Conservation (phyloP, 1,140 invertebrate species). For the Drosophila navojoa region DNA sequence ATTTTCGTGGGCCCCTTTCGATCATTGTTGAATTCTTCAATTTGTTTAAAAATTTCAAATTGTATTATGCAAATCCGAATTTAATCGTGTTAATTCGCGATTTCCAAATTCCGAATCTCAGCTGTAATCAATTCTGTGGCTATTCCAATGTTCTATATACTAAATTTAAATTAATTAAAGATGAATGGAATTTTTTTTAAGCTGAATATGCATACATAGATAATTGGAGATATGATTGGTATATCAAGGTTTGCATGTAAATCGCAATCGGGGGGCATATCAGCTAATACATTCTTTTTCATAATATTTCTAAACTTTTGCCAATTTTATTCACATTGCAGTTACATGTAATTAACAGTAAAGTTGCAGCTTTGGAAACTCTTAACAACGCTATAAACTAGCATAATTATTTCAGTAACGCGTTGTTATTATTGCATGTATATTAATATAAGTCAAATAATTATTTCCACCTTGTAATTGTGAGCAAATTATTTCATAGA, state of each 20-base stretch:
- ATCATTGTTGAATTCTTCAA: conserved; percentile 42
- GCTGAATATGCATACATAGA: too few relatives aligned
- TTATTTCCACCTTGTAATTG: not conserved
- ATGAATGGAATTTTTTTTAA: not conserved
- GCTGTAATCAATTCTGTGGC: not conserved
- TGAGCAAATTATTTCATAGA: not conserved
- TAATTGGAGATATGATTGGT: too few relatives aligned
- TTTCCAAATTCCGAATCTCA: not conserved
- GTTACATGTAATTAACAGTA: too few relatives aligned
- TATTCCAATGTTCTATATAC: conserved; percentile 10
- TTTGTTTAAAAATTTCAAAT: conserved; percentile 36
- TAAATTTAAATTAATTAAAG: not conserved
- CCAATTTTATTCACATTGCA: too few relatives aligned
- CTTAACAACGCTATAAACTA: not conserved
- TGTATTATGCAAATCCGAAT: conserved; percentile 39
- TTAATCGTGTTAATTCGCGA: conserved; percentile 8
- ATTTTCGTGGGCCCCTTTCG: conserved; percentile 26
- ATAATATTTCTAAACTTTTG: too few relatives aligned
- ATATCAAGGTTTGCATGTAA: too few relatives aligned
- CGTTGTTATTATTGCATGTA: not conserved
- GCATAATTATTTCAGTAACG: not conserved
- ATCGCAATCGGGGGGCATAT: too few relatives aligned
- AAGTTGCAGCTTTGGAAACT: not conserved
- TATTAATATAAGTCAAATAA: not conserved
- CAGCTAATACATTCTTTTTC: too few relatives aligned